A percentile compares a stretch with the other conserved stretches of the same genome.
Evolutionary conservation across 2,888 invertebrate species (phyloP).

Genomic region (Erannis defoliaria): DNA sequence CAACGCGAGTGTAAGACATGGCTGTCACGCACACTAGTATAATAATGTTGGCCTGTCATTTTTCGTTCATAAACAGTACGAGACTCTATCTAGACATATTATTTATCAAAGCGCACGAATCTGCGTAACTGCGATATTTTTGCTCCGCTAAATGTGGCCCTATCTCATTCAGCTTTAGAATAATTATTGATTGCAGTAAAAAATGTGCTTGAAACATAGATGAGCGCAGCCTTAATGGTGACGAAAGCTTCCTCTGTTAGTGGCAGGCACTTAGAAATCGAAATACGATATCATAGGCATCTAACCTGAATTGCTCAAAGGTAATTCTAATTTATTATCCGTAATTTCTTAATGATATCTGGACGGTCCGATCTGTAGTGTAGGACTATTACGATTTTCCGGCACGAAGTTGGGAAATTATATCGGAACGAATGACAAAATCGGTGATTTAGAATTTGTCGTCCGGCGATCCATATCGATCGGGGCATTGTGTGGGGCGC

Average conservation of each 20-base stretch:
- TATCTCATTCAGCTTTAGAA: too few relatives aligned
- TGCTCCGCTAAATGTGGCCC: too few relatives aligned
- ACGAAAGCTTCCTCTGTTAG: conserved; percentile 34
- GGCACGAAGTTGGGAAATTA: conserved; percentile 71
- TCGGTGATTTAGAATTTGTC: conserved; percentile 75
- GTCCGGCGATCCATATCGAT: conserved; percentile 49
- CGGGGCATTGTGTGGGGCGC: conserved; percentile 59
- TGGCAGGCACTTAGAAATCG: conserved; percentile 34
- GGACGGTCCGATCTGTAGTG: conserved; percentile 41
- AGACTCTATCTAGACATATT: too few relatives aligned
- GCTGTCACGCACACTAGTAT: too few relatives aligned
- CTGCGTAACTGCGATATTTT: too few relatives aligned
- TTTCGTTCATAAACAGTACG: too few relatives aligned
- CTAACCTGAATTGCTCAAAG: conserved; percentile 31
- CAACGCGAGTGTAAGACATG: too few relatives aligned
- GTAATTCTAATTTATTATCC: conserved; percentile 59
- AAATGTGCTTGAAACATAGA: too few relatives aligned
- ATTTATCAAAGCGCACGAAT: too few relatives aligned
- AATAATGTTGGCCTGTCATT: too few relatives aligned
- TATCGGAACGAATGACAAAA: conserved; percentile 82
- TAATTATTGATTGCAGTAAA: too few relatives aligned
- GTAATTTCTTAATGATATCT: conserved; percentile 56
- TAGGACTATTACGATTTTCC: conserved; percentile 60
- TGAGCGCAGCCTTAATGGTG: too few relatives aligned
- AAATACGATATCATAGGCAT: conserved; percentile 28